Percentiles rank a stretch among this genome's conserved stretches.
Evolutionary conservation across 2,797 vertebrate genomes (phyloP).

Genomic region (Alfaro cultratus): DNA sequence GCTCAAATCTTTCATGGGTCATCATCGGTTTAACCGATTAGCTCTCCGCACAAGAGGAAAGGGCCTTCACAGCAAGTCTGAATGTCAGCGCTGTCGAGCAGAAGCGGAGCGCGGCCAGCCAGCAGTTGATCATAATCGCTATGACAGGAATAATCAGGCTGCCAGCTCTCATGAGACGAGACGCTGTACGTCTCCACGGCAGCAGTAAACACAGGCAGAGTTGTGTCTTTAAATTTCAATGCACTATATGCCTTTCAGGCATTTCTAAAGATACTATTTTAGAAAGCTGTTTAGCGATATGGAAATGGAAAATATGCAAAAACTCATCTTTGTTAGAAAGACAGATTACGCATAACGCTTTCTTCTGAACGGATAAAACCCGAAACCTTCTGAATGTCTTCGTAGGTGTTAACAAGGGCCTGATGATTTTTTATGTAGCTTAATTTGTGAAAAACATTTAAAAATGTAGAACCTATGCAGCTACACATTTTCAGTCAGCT

Average conservation of each 20-base stretch:
- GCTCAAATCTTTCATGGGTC: constrained; percentile 11
- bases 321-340: neutral
- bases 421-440: neutral
- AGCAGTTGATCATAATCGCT: constrained; percentile 36
- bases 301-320: neutral
- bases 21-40: constrained; percentile 27
- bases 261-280: neutral
- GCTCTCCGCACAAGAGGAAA: constrained; percentile 6
- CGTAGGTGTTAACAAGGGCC: neutral
- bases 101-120: constrained; percentile 17
- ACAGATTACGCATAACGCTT: too few species aligned
- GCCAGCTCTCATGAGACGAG: constrained; percentile 49
- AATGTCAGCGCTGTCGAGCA: constrained; percentile 5
- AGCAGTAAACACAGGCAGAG: neutral
- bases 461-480: neutral
- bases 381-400: neutral
- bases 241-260: neutral
- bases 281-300: neutral
- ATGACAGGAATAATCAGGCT: constrained; percentile 57
- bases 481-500: neutral
- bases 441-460: neutral
- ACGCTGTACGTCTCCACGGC: neutral
- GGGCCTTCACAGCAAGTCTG: constrained; percentile 10
- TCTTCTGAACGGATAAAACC: too few species aligned
- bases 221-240: neutral